Evolutionary conservation across 2,888 invertebrate species (phyloP).

Genomic region (Coelopa pilipes): DNA sequence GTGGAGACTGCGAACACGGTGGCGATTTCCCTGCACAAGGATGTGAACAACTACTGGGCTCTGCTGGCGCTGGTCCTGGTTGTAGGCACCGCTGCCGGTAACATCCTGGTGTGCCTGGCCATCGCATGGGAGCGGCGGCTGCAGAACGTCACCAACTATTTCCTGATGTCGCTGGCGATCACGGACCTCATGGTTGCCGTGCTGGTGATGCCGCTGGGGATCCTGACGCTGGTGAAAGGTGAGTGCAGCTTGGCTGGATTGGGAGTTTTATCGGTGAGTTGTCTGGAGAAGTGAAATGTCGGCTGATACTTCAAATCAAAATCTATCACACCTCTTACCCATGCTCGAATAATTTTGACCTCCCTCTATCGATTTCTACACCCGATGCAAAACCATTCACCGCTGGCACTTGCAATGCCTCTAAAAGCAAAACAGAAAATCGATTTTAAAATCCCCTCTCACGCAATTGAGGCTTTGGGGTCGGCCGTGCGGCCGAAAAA

Average conservation of each 20-base stretch:
- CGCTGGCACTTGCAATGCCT: too few relatives aligned
- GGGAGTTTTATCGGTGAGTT: too few relatives aligned
- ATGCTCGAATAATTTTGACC: too few relatives aligned
- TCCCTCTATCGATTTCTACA: too few relatives aligned
- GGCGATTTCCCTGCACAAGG: constrained; percentile 41
- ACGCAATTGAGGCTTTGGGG: too few relatives aligned
- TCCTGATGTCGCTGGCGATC: constrained; percentile 93
- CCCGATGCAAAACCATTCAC: too few relatives aligned
- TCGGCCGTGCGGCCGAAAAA: too few relatives aligned
- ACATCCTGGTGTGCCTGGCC: constrained; percentile 92
- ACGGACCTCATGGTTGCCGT: constrained; percentile 95
- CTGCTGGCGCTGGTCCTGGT: constrained; percentile 81
- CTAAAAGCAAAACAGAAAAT: too few relatives aligned
- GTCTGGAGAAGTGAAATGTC: too few relatives aligned
- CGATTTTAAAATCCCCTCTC: too few relatives aligned
- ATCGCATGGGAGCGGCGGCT: constrained; percentile 90
- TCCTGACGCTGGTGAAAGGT: constrained; percentile 84
- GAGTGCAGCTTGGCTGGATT: constrained; percentile 62
- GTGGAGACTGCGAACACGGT: constrained; percentile 13
- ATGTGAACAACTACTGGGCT: constrained; percentile 84
- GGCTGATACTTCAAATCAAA: too few relatives aligned
- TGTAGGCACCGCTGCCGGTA: constrained; percentile 88
- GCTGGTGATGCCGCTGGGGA: constrained; percentile 95
- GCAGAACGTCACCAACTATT: constrained; percentile 97
- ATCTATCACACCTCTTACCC: too few relatives aligned